Percentiles rank a stretch among this genome's conserved stretches.
These are phyloP conservation scores for Sycophila sp. DNA, from an alignment of 1,140 invertebrate genomes.

Conservation along the genomic window DNA sequence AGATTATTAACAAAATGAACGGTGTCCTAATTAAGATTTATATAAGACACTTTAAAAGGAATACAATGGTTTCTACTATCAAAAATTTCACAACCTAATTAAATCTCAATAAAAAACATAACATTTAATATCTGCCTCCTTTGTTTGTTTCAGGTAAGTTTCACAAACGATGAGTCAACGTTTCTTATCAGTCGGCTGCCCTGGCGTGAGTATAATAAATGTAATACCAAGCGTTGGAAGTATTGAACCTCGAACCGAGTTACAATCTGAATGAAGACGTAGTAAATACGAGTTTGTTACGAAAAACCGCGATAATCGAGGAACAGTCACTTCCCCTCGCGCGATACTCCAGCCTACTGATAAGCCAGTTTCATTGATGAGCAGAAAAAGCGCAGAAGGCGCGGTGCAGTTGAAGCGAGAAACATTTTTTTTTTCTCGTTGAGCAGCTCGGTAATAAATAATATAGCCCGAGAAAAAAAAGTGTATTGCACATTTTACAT, in stretches of 20 bases:
- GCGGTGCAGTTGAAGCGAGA: too few species aligned
- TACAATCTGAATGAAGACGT: constrained; percentile 17
- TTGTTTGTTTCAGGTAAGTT: constrained; percentile 22
- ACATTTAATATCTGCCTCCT: too few species aligned
- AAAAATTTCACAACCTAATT: too few species aligned
- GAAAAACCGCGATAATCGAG: constrained; percentile 23
- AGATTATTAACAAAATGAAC: too few species aligned
- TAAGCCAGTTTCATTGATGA: constrained; percentile 23
- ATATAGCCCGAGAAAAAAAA: too few species aligned
- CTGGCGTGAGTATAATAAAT: constrained; percentile 21
- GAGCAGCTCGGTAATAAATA: background rate
- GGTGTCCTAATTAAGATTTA: too few species aligned
- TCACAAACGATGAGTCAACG: background rate
- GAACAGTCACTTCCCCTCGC: background rate
- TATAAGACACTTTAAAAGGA: too few species aligned
- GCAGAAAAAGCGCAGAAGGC: background rate
- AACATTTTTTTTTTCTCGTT: too few species aligned
- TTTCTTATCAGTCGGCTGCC: background rate
- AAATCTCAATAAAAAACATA: too few species aligned
- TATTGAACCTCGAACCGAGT: background rate
- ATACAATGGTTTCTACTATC: too few species aligned
- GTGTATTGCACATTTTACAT: too few species aligned
- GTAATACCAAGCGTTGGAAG: background rate
- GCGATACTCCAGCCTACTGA: too few species aligned
- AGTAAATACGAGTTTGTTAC: constrained; percentile 30